Evolutionary conservation across 2,113 vertebrate species (phyloP).

Genomic region (Mixornis gularis): DNA sequence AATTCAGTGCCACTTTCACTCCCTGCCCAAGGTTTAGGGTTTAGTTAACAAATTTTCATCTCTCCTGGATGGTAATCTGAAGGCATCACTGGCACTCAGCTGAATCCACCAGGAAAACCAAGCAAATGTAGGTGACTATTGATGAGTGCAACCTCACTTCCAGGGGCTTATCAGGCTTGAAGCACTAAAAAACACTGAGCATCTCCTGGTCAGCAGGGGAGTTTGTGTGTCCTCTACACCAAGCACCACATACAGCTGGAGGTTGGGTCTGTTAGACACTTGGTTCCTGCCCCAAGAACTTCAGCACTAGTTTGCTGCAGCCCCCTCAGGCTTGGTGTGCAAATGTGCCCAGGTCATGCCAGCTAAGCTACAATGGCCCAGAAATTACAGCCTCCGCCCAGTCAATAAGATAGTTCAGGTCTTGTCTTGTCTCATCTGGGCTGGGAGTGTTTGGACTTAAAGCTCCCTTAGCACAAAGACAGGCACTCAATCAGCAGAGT

Average conservation of each 20-base stretch:
- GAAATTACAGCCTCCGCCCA: background rate
- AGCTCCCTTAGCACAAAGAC: background rate
- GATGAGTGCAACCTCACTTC: background rate
- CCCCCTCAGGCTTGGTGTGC: background rate
- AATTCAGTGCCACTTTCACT: background rate
- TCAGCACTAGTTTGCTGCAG: background rate
- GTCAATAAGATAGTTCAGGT: background rate
- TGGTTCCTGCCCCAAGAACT: background rate
- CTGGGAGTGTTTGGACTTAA: background rate
- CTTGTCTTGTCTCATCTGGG: background rate
- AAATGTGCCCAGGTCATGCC: background rate
- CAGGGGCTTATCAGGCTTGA: background rate
- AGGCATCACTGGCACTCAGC: background rate
- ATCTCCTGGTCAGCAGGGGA: background rate
- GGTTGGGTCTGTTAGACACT: background rate
- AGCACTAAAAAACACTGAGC: background rate
- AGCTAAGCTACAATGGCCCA: background rate
- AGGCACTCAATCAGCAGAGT: background rate
- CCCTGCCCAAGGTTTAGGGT: background rate
- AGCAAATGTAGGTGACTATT: background rate
- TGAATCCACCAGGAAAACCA: background rate
- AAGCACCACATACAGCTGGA: background rate
- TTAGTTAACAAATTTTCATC: background rate
- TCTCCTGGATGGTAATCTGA: background rate
- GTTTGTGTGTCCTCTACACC: background rate